Base-by-base conservation (phyloP, 2,797 vertebrate species). In the Danio tinwini region DNA sequence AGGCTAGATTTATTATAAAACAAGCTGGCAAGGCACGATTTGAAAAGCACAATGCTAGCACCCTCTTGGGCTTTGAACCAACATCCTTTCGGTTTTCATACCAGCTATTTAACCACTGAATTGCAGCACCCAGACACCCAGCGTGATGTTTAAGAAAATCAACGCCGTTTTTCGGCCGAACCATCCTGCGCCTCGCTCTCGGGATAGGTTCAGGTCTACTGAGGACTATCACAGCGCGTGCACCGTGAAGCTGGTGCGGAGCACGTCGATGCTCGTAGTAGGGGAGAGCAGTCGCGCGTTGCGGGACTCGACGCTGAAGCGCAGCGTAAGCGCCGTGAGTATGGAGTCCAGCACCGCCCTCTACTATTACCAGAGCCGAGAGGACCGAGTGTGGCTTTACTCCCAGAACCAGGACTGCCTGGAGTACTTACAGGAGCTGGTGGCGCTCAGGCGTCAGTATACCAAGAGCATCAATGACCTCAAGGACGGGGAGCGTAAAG, bases 391-490 rank as follows among this genome's bases (percentile, higher is more conserved):
- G 2, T 98, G 96, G 97, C 92, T 97, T 84, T 95, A 94, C 85
- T 93, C 95, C 0, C 97, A 96, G 89, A 94, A 97, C 67, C 97
- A 96, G 86, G 95, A 97, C 89, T 99, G 96, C 67, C 87, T 99
- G 65, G 96, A 97, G 84, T 98, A 99, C 83, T 88, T 99, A 72
- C 96, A 97, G 85, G 97, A 97, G 3, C 91, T 99, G 8, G 93
- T 98, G 83, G 96, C 96, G 21, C 88, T 99, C 88, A 94, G 98
- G 76, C 93, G 94, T 40, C 96, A 96, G 13, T 99, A 99, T 63
- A 92, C 95, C 5, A 91, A 94, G 80, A 95, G 92, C 45, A 88
- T 97, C 70, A 92, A 90, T 12, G 93, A 95, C 65, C 85, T 98
- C 77, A 96, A 95, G 81, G 88, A 89, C 5, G 85, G 77, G 7